Base-by-base conservation (phyloP, 2,113 vertebrate species). In the Phycodurus eques region DNA sequence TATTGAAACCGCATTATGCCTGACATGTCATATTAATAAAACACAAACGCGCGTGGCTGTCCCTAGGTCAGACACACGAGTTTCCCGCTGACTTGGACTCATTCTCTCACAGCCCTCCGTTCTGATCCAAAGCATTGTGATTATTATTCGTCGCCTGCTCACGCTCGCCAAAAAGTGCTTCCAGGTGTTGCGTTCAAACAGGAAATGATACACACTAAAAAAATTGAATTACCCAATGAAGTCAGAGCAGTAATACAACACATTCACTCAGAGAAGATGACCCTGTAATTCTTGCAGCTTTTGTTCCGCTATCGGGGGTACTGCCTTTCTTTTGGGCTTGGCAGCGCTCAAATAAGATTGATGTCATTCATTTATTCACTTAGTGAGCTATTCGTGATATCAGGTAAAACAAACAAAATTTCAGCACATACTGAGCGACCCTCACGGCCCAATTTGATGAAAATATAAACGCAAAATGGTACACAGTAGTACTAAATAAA, bases 161-260 rank as follows among this genome's bases (percentile, higher is more conserved):
- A 46, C 19, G 42, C 54, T 63, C 11, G 11, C 42, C 31, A 85
- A 83, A 85, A 83, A 84, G 75, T 77, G 51, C 61, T 76, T 65
- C 73, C 80, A 87, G 68, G 76, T 89, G 84, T 73, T 74, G 44
- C 35, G 74, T 78, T 83, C 64, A 77, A 72, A 80, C n/a, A 51
- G 49, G 62, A 79, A 76, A 70, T 62, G 76, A 79, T 78, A 22
- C 42, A 66, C 57, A 72, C 31, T 74, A 66, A 69, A 70, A 74
- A 79, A 79, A 83, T 81, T 56, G 53, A 81, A 81, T 81, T 71
- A 70, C 15, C 54, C 61, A 22, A 68, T 80, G 75, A 82, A 81
- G 70, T 80, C 68, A 82, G 65, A 14, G 7, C 1, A 13, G 64
- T n/a, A 68, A 59, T 72, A 69, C 17, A 70, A 56, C 27, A 13